A percentile compares a stretch with the other conserved stretches of the same genome.
Evolutionary conservation across 2,797 vertebrate genomes (phyloP).

Genomic region (Oryzias sinensis): DNA sequence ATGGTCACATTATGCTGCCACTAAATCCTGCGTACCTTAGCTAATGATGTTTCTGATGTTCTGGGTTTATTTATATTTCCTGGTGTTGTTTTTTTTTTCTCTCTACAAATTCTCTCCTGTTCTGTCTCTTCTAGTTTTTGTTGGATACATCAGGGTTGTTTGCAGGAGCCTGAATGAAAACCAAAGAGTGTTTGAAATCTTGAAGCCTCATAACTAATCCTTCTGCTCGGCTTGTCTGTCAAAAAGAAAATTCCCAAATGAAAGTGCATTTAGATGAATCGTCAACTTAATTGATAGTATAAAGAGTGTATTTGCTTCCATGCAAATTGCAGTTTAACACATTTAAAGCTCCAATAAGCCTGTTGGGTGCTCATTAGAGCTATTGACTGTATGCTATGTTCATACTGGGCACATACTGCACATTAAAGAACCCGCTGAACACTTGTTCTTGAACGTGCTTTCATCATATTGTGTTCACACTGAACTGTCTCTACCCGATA

Average conservation of each 20-base stretch:
- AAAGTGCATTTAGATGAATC: too few relatives aligned
- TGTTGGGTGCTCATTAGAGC: background rate
- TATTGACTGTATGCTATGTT: background rate
- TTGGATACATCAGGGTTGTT: constrained; percentile 1
- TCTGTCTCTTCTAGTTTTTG: background rate
- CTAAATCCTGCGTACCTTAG: background rate
- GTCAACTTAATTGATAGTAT: background rate
- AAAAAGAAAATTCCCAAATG: too few relatives aligned
- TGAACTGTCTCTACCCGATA: too few relatives aligned
- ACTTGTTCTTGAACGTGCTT: too few relatives aligned
- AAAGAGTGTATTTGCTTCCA: constrained; percentile 3
- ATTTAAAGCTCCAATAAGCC: background rate
- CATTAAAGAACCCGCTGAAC: too few relatives aligned
- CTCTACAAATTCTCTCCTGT: background rate
- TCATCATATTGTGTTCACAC: too few relatives aligned
- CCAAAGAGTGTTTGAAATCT: constrained; percentile 1
- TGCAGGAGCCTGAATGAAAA: background rate
- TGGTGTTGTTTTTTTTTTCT: background rate
- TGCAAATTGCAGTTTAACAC: constrained; percentile 5
- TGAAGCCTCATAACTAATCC: background rate
- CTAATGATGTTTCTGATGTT: constrained; percentile 1
- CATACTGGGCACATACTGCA: background rate
- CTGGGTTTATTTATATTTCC: too few relatives aligned
- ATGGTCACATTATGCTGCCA: background rate
- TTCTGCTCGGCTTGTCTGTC: background rate